phyloP scores from a whole-genome alignment of 2,888 invertebrate genomes.

The Aphrophora alni region DNA sequence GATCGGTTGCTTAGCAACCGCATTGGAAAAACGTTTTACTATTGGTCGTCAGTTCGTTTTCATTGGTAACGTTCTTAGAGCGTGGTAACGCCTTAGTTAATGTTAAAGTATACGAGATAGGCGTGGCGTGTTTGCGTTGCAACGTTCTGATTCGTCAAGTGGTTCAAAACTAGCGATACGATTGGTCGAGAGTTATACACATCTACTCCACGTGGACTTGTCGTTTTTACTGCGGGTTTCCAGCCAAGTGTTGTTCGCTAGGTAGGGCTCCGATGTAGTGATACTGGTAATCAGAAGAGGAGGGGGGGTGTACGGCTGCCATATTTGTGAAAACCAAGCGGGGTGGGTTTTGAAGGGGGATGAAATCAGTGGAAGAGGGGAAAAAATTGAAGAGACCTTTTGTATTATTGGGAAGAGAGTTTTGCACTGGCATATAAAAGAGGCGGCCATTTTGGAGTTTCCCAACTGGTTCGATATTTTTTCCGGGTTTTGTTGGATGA shows the following conservation, averaged over 20 bases:
- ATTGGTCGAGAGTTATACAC: constrained; percentile 52
- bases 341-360: constrained; percentile 53
- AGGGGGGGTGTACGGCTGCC: constrained; percentile 6
- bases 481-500: constrained; percentile 24
- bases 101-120: constrained; percentile 16
- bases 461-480: constrained; percentile 50
- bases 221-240: constrained; percentile 1
- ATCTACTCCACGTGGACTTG: constrained; percentile 36
- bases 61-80: constrained; percentile 39
- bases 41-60: constrained; percentile 38
- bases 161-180: constrained; percentile 26
- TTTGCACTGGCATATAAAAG: constrained; percentile 53
- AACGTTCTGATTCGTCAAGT: constrained; percentile 32
- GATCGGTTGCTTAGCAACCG: constrained; percentile 42
- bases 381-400: constrained; percentile 48
- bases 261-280: constrained; percentile 19
- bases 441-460: constrained; percentile 48
- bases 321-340: background rate
- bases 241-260: constrained; percentile 16
- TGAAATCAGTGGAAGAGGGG: constrained; percentile 38
- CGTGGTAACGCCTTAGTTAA: background rate
- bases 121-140: background rate
- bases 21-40: constrained; percentile 31
- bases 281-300: constrained; percentile 24
- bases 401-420: constrained; percentile 55